Conservation (phyloP, 2,888 invertebrate species). For the Macrosiphum euphorbiae region DNA sequence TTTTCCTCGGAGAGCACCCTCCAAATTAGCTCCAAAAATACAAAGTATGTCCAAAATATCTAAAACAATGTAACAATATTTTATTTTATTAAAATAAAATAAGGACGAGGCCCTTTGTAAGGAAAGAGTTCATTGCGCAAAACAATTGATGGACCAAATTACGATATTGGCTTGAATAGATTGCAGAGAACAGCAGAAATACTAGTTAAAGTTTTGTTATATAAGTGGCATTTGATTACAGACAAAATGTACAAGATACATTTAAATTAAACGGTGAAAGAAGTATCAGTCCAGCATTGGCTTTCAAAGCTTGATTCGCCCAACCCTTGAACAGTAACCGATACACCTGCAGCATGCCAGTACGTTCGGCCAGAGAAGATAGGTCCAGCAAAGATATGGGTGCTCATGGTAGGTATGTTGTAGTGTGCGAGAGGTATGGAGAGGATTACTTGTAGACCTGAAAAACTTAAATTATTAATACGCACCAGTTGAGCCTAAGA, state of each 20-base stretch:
- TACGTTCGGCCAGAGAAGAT: neutral
- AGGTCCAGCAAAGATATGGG: neutral
- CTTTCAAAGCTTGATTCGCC: neutral
- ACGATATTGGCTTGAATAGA: no score
- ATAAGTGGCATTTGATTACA: neutral
- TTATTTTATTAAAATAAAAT: neutral
- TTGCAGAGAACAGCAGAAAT: neutral
- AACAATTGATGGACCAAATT: neutral
- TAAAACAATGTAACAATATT: neutral
- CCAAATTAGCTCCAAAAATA: slow-evolving; percentile 8
- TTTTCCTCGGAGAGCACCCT: neutral
- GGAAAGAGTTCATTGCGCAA: neutral
- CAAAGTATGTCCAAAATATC: neutral
- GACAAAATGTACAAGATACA: neutral
- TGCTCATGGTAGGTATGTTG: neutral
- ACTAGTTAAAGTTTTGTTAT: neutral
- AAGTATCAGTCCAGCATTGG: neutral
- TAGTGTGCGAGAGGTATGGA: neutral
- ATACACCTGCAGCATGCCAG: neutral
- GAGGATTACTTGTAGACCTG: neutral
- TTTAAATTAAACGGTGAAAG: neutral
- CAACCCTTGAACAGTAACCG: neutral
- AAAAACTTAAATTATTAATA: neutral
- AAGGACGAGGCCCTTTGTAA: neutral
- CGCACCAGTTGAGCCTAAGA: neutral